phyloP scores from a whole-genome alignment of 2,888 invertebrate genomes.

The Myathropa florea region DNA sequence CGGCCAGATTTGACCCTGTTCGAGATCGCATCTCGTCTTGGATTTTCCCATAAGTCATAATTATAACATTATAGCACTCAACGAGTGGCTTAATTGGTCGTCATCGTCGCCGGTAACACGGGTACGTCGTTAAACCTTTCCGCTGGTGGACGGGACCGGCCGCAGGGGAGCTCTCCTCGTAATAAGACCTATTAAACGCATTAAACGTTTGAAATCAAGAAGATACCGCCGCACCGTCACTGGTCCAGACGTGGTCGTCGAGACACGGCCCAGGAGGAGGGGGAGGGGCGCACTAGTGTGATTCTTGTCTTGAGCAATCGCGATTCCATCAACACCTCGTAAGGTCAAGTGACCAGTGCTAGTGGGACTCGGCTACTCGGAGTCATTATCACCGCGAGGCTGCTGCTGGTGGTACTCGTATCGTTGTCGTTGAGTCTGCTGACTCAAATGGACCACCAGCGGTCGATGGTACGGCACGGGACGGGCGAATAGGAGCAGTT shows the following conservation, averaged over 20 bases:
- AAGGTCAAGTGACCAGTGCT: slow-evolving; percentile 58
- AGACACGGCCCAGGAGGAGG: neutral
- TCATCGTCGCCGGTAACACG: slow-evolving; percentile 53
- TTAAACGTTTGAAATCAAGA: slow-evolving; percentile 64
- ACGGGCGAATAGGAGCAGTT: neutral
- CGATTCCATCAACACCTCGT: slow-evolving; percentile 10
- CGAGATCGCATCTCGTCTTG: slow-evolving; percentile 34
- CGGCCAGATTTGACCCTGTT: slow-evolving; percentile 43
- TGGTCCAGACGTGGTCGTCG: neutral
- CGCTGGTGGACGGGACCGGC: neutral
- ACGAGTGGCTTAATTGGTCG: slow-evolving; percentile 51
- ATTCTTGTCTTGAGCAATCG: slow-evolving; percentile 41
- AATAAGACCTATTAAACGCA: slow-evolving; percentile 62
- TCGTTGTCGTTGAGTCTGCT: neutral
- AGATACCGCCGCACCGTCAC: slow-evolving; percentile 27
- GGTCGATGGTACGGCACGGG: neutral
- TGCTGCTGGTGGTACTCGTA: neutral
- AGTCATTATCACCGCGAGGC: slow-evolving; percentile 2
- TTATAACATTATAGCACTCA: slow-evolving; percentile 59
- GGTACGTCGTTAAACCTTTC: slow-evolving; percentile 60
- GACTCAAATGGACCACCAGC: neutral
- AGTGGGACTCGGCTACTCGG: slow-evolving; percentile 1
- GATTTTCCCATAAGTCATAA: slow-evolving; percentile 55
- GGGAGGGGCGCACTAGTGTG: slow-evolving; percentile 4
- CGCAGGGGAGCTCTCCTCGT: slow-evolving; percentile 9